Conservation (phyloP, 1,140 invertebrate species). For the Rhyacophila brunnea region DNA sequence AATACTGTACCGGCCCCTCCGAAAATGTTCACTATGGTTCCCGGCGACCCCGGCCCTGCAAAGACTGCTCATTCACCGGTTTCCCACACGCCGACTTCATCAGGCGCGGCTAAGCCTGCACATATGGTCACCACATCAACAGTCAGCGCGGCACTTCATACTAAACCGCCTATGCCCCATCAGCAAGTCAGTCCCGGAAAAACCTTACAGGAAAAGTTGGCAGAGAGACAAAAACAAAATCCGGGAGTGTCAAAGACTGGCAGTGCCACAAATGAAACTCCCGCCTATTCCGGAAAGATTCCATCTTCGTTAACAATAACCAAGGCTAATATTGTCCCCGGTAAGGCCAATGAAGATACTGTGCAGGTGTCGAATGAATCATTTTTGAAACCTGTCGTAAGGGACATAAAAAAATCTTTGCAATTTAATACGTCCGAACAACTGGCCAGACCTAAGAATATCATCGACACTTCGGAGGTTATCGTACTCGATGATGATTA, state of each 20-base stretch:
- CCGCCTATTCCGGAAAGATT: constrained; percentile 47
- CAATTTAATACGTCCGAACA: constrained; percentile 36
- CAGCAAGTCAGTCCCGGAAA: constrained; percentile 55
- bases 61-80: constrained; percentile 21
- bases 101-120: constrained; percentile 39
- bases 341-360: constrained; percentile 8
- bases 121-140: constrained; percentile 43
- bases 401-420: constrained; percentile 42
- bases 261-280: constrained; percentile 13
- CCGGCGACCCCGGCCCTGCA: constrained; percentile 21
- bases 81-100: constrained; percentile 27
- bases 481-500: constrained; percentile 53
- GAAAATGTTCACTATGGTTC: constrained; percentile 4
- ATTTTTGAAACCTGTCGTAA: constrained; percentile 39
- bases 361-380: constrained; percentile 34
- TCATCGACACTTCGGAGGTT: constrained; percentile 44
- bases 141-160: constrained; percentile 38
- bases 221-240: constrained; percentile 57
- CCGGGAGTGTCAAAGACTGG: constrained; percentile 36
- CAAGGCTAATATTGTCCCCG: constrained; percentile 25
- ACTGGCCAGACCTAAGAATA: constrained; percentile 41
- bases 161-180: constrained; percentile 46
- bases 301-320: constrained; percentile 51
- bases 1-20: constrained; percentile 35
- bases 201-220: constrained; percentile 62